Conservation (phyloP, 2,888 invertebrate genomes). For the Sussaba pulchella region DNA sequence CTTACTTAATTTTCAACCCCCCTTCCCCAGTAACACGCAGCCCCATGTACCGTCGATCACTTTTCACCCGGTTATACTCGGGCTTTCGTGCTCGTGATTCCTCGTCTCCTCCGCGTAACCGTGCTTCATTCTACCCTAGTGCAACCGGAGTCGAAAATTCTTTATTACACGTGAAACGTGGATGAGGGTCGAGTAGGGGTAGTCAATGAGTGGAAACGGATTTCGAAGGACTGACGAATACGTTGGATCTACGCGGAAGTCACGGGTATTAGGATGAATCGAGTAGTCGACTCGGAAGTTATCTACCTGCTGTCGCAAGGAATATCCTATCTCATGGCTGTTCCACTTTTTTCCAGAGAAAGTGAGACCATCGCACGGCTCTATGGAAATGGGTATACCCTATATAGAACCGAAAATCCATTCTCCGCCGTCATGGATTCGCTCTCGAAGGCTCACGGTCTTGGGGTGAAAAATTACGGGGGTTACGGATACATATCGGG, state of each 20-base stretch:
- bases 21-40: constrained; percentile 1
- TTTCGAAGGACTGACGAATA: constrained; percentile 34
- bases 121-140: neutral
- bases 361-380: constrained; percentile 7
- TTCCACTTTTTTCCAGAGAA: neutral
- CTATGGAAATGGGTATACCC: constrained; percentile 25
- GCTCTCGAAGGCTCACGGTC: constrained; percentile 25
- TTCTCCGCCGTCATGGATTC: constrained; percentile 33
- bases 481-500: constrained; percentile 23
- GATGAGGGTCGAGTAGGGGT: no score
- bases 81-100: constrained; percentile 7
- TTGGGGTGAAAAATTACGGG: constrained; percentile 33
- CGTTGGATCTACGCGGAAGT: constrained; percentile 37
- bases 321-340: constrained; percentile 37
- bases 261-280: constrained; percentile 52
- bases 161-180: neutral
- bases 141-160: neutral
- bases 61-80: constrained; percentile 12
- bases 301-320: constrained; percentile 48
- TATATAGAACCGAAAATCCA: constrained; percentile 45
- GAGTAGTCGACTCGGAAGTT: constrained; percentile 43
- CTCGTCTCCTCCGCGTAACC: neutral
- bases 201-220: no score
- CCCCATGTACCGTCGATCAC: constrained; percentile 23
- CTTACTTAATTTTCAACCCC: constrained; percentile 47